Evolutionary conservation across 2,888 invertebrate genomes (phyloP).

Genomic region (Danaus chrysippus): DNA sequence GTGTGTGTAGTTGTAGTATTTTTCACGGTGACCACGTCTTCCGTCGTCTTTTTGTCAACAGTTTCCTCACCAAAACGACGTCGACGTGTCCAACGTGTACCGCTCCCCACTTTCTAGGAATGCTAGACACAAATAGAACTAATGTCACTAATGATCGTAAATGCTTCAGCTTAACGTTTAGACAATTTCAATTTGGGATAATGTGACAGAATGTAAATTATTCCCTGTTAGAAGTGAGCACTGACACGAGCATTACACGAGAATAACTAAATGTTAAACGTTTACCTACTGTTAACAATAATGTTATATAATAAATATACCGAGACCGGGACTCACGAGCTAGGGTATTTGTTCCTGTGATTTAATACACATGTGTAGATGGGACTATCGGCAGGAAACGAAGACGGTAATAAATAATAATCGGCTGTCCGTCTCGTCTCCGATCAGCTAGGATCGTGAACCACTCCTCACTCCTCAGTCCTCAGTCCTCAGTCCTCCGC

Average conservation of each 20-base stretch:
- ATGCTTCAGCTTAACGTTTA: constrained; percentile 3
- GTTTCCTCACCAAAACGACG: constrained; percentile 10
- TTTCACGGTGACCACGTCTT: background rate
- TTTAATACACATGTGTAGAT: too few species aligned
- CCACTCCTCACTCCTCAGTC: constrained; percentile 7
- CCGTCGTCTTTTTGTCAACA: background rate
- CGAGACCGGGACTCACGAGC: too few species aligned
- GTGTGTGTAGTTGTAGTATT: background rate
- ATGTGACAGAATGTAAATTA: constrained; percentile 3
- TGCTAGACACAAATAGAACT: constrained; percentile 23
- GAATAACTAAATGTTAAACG: background rate
- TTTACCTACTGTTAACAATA: background rate
- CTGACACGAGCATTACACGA: background rate
- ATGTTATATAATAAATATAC: too few species aligned
- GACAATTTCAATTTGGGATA: constrained; percentile 5
- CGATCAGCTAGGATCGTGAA: constrained; percentile 16
- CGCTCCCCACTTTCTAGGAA: constrained; percentile 23
- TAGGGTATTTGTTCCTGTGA: too few species aligned
- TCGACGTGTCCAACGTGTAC: constrained; percentile 12
- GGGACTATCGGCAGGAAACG: background rate
- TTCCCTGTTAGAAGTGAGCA: background rate
- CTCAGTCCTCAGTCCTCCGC: constrained; percentile 11
- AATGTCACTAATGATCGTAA: constrained; percentile 16
- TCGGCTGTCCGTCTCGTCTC: constrained; percentile 62
- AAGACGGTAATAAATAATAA: constrained; percentile 45